Base-by-base conservation (phyloP, 2,888 invertebrate species). In the Tipula confusa region DNA sequence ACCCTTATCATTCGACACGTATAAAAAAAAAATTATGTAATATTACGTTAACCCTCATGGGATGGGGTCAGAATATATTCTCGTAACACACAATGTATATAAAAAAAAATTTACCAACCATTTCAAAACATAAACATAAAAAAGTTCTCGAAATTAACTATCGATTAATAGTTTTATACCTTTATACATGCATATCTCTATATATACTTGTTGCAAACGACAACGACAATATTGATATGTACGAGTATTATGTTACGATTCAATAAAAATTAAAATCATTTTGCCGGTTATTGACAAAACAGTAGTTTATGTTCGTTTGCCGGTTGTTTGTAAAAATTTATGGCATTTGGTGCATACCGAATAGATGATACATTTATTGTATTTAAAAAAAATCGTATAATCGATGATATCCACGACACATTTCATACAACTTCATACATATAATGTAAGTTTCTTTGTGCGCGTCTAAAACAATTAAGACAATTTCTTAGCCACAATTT, bases 241-340 rank as follows among this genome's bases (percentile, higher is more conserved):
- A n/a, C n/a, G n/a, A n/a, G n/a, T n/a, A 15, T 43, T 43, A 6
- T 43, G 15, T 43, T 43, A 15, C 43, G 43, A 43, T 15, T n/a
- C 43, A 43, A 43, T 43, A 43, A 43, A 3, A 43, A 18, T 36
- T n/a, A 24, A 43, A 43, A 43, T 43, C 43, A 6, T 43, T 43
- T 43, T 43, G 43, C 43, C 64, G 18, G 18, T 64, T 64, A 64
- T 64, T 64, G 64, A 64, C 64, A 64, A 64, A 64, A 64, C 64
- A 64, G 64, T 64, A 64, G 64, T 64, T 64, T 64, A 64, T 64
- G 64, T 64, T 64, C 24, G 15, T 15, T 11, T 24, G 64, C 24
- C 7, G 18, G 64, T 24, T 11, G 24, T 64, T 64, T 64, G 64
- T 24, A 24, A 64, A 24, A 64, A 24, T 64, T 18, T 18, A 64